Base-by-base conservation (phyloP, 2,888 invertebrate genomes). In the Drosophila vallismaia region DNA sequence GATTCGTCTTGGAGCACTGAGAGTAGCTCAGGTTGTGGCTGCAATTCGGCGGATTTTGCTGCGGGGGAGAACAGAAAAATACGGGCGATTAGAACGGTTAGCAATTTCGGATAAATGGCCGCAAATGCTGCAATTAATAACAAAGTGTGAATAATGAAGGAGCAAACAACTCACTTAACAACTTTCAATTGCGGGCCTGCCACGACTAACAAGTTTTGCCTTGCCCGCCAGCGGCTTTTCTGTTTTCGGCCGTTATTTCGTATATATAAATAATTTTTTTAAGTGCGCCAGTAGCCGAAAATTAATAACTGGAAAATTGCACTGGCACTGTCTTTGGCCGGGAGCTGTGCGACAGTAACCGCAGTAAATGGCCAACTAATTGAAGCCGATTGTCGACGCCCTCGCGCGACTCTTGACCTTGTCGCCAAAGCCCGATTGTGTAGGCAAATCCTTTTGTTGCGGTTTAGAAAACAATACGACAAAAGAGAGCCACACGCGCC, bases 251-350 rank as follows among this genome's bases (percentile, higher is more conserved):
- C 44, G 44, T 14, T 19, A 42, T 19, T 42, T 40, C 10, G n/a
- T 36, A 36, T 6, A 36, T 8, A 24, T 26, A 26, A 4, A 40
- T 44, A 29, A 14, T 5, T 31, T 24, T 28, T 28, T 54, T 36
- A 29, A 9, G 31, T 40, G 40, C 60, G 51, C 54, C 55, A 67
- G 60, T 64, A 64, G 49, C 62, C 68, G 40, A 71, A 73, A 75
- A 77, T 71, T 81, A 84, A 84, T 84, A 80, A 79, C 82, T 79
- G 77, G 70, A 75, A 85, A 81, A 81, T 85, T 85, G 75, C 79
- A 66, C 63, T 44, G 53, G 19, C 19, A 14, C 10, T 31, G 33
- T 3, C 10, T 33, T 6, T 36, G 36, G 36, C 49, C 49, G 6
- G 31, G 14, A 48, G 28, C 28, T 28, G 40, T 42, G 31, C 24